These are phyloP conservation scores for roundworm (Caenorhabditis elegans) DNA, from an alignment of 1,140 invertebrate species.

Conservation along the genomic window WBcel235 BX284606.5:4333001-4333500, in stretches of 20 bases:
- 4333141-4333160: too few relatives aligned
- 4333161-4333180: too few relatives aligned
- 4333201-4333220: too few relatives aligned
- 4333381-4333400: neutral
- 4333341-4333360: neutral
- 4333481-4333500: neutral
- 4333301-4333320: slow-evolving; percentile 2
- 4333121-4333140: too few relatives aligned
- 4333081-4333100: too few relatives aligned
- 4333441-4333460: slow-evolving; percentile 36
- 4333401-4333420: slow-evolving; percentile 32
- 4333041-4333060: too few relatives aligned
- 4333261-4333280: neutral
- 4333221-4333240: too few relatives aligned
- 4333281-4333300: neutral
- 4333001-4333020: too few relatives aligned
- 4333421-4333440: slow-evolving; percentile 41
- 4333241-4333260: neutral
- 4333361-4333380: neutral
- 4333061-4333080: too few relatives aligned
- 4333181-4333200: too few relatives aligned
- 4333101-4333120: too few relatives aligned
- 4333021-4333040: too few relatives aligned
- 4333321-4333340: neutral
- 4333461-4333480: slow-evolving; percentile 40